Percentiles rank a stretch among this genome's conserved stretches.
Conservation (phyloP, 2,888 invertebrate species). For the Drosophila pseudotalamancana region DNA sequence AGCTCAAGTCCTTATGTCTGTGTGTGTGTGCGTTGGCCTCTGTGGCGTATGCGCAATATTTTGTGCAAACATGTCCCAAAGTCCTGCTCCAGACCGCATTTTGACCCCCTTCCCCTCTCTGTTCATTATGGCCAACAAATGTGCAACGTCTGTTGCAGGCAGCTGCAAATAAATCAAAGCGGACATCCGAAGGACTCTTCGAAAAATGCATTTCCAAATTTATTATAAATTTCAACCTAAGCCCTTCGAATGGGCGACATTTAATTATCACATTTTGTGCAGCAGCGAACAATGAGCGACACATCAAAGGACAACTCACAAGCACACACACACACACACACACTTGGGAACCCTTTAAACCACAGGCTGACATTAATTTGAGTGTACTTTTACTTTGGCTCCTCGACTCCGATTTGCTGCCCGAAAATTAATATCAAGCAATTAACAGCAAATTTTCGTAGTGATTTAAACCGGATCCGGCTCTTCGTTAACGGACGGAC, state of each 20-base stretch:
- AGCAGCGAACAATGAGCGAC: conserved; percentile 19
- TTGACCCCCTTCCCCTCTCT: not conserved
- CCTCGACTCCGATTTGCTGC: conserved; percentile 8
- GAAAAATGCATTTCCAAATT: conserved; percentile 48
- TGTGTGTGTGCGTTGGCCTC: conserved; percentile 8
- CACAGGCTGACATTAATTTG: conserved; percentile 81
- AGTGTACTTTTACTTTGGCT: conserved; percentile 34
- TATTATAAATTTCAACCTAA: conserved; percentile 74
- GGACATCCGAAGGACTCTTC: conserved; percentile 6
- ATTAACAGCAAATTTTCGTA: conserved; percentile 81
- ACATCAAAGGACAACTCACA: conserved; percentile 32
- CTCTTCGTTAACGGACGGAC: too few species aligned
- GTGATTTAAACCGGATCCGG: conserved; percentile 78
- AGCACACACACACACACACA: conserved; percentile 8
- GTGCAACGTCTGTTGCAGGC: conserved; percentile 71
- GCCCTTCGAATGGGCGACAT: conserved; percentile 58
- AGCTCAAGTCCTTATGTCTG: conserved; percentile 44
- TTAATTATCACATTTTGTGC: conserved; percentile 68
- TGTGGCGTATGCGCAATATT: conserved; percentile 74
- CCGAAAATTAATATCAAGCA: conserved; percentile 83
- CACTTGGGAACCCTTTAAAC: conserved; percentile 60
- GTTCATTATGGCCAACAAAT: conserved; percentile 29
- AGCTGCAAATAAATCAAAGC: conserved; percentile 69
- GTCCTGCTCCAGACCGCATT: conserved; percentile 8
- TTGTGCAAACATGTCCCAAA: conserved; percentile 72